phyloP scores from a whole-genome alignment of 2,113 vertebrate species.

The Rhea americana region DNA sequence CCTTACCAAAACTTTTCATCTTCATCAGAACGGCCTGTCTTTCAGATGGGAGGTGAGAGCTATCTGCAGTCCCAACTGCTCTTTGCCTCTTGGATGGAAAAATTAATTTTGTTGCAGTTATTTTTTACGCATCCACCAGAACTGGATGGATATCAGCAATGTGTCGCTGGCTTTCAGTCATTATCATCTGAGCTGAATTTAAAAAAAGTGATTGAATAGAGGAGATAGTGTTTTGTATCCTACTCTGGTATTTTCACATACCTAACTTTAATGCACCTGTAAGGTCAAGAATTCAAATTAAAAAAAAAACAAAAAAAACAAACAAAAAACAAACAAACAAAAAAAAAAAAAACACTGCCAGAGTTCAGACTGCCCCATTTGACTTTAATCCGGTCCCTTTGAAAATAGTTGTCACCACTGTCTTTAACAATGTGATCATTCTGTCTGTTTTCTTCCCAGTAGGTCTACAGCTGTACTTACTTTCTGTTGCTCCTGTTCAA shows the following conservation, averaged over 20 bases:
- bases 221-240: not conserved
- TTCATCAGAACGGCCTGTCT: not conserved
- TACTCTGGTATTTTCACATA: not conserved
- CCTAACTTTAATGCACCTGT: not conserved
- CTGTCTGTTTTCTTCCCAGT: not conserved
- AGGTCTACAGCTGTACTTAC: not conserved
- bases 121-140: not conserved
- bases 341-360: not conserved
- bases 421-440: not conserved
- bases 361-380: not conserved
- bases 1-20: not conserved
- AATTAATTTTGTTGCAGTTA: not conserved
- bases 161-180: not conserved
- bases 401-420: not conserved
- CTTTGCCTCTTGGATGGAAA: not conserved
- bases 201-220: not conserved
- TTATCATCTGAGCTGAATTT: not conserved
- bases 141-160: not conserved
- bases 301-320: too few species aligned
- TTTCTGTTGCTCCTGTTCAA: not conserved
- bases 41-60: not conserved
- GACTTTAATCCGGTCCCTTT: not conserved
- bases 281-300: not conserved
- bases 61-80: not conserved
- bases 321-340: not conserved